Evolutionary conservation across 2,888 invertebrate genomes (phyloP), one percentile per base, ranked within the genome.

Genomic region (Orthonychiurus folsomi): DNA sequence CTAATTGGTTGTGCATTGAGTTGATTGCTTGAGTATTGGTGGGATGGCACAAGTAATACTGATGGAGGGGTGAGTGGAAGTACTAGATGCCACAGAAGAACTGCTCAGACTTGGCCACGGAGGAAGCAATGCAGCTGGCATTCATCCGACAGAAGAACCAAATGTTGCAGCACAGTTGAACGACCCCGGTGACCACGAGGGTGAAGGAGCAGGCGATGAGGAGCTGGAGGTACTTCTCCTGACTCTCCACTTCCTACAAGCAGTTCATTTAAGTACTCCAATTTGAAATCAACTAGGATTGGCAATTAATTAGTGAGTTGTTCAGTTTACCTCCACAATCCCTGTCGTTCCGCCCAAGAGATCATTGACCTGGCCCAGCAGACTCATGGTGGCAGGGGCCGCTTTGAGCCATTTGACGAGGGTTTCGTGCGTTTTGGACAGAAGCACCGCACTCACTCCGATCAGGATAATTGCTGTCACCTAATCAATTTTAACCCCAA

Each of bases 111-210:
- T 66, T 68, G 12, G 63, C 47, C 28, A 63, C 59, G 26, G 63
- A 66, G 48, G 64, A 63, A 2, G 64, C 59, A 2, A 66, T 64
- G 56, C 68, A 68, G 15, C 64, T 60, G 2, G 68, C 62, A 47
- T 68, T 68, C 68, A 68, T 68, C 60, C 60, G 60, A 56, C 63
- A 68, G 62, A 68, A 68, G 57, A 68, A 68, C 66, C 66, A 68
- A 23, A 68, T 50, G 50, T 68, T 68, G 59, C 68, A 68, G 9
- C 66, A 25, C 5, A 68, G 60, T 56, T 68, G 68, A n/a, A 68
- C 63, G 26, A 64, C 25, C n/a, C 68, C 68, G 1, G 66, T 66
- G 18, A 61, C 60, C 20, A 68, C 63, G n/a, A 68, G 52, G 26
- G 64, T 61, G 55, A 66, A 66, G 62, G 66, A 66, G 53, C 68